phyloP scores from a whole-genome alignment of 2,113 vertebrate species.

The Cryptomyrus ogoouensis region DNA sequence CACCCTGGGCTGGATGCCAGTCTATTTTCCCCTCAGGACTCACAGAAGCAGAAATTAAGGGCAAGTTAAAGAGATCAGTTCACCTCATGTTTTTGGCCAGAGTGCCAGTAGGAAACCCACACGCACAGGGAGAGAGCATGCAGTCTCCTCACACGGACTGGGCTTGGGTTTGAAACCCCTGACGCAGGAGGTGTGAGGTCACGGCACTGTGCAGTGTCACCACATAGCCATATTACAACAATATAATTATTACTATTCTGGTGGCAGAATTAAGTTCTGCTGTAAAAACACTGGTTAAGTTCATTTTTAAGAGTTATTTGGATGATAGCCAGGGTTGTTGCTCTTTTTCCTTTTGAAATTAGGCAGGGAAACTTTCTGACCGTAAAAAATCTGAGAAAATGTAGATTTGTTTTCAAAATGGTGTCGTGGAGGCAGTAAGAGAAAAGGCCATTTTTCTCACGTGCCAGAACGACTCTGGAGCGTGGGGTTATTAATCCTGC shows the following conservation, averaged over 20 bases:
- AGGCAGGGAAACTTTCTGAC: not conserved
- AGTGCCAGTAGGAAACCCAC: not conserved
- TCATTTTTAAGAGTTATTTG: not conserved
- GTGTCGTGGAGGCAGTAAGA: not conserved
- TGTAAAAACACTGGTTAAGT: not conserved
- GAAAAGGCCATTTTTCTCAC: constrained; percentile 37
- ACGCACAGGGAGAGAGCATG: not conserved
- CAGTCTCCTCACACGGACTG: not conserved
- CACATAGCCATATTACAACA: not conserved
- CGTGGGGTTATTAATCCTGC: constrained; percentile 37
- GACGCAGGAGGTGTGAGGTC: not conserved
- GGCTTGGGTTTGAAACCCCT: not conserved
- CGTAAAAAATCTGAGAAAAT: not conserved
- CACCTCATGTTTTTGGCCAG: not conserved
- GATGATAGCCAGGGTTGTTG: not conserved
- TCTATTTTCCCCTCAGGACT: not conserved
- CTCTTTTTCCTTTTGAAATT: not conserved
- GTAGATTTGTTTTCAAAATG: not conserved
- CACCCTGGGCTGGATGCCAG: not conserved
- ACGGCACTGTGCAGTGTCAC: not conserved
- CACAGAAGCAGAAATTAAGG: not conserved
- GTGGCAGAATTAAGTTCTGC: not conserved
- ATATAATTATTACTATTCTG: not conserved
- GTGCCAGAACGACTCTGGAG: constrained; percentile 44
- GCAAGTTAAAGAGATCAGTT: not conserved